Percentiles rank a stretch among this genome's conserved stretches.
Conservation (phyloP, 2,888 invertebrate genomes). For the Arrhopalites spinosus region DNA sequence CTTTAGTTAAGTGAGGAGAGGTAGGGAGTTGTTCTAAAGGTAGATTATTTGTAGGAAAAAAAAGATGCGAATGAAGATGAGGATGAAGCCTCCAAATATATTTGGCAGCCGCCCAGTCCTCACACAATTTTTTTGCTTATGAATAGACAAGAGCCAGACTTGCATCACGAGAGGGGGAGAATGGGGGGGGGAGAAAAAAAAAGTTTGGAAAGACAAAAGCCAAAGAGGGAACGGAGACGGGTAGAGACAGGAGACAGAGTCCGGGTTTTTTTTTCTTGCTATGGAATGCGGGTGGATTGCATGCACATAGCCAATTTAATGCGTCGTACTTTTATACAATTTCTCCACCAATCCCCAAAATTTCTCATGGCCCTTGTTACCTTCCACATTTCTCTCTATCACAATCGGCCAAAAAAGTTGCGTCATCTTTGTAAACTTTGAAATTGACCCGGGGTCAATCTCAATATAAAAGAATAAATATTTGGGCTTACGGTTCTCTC, state of each 20-base stretch:
- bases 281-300: too few species aligned
- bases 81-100: not conserved
- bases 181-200: not conserved
- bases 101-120: not conserved
- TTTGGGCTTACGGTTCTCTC: constrained; percentile 71
- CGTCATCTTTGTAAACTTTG: too few species aligned
- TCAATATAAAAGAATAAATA: not conserved
- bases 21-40: too few species aligned
- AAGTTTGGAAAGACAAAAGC: constrained; percentile 10
- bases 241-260: not conserved
- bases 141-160: not conserved
- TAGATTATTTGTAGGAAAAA: too few species aligned
- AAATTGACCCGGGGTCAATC: too few species aligned
- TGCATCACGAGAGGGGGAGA: not conserved
- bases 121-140: not conserved
- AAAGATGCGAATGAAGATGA: not conserved
- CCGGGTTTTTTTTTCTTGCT: not conserved
- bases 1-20: too few species aligned
- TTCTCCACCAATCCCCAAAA: too few species aligned
- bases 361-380: not conserved
- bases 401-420: not conserved
- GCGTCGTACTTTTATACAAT: too few species aligned
- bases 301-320: too few species aligned
- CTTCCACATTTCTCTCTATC: not conserved
- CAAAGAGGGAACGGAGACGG: not conserved